phyloP scores from a whole-genome alignment of 1,140 invertebrate genomes.

The Spodoptera frugiperda region DNA sequence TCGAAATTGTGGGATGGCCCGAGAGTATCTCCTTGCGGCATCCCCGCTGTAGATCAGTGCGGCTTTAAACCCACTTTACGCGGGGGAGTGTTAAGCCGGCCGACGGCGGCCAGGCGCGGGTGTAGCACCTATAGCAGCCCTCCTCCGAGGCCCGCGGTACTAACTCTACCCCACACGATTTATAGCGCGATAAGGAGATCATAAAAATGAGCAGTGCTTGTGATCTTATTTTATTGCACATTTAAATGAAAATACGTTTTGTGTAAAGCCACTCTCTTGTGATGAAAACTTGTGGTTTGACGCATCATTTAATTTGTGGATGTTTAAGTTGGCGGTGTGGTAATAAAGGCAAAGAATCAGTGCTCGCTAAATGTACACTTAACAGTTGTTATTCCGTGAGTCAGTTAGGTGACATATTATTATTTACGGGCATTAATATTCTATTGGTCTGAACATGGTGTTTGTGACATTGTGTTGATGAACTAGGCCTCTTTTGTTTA shows the following conservation, averaged over 20 bases:
- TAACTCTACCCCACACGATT: constrained; percentile 18
- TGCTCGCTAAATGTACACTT: too few species aligned
- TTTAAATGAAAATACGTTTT: constrained; percentile 30
- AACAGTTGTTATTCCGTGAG: too few species aligned
- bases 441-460: too few species aligned
- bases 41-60: constrained; percentile 11
- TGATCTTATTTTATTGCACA: constrained; percentile 19
- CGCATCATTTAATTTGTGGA: neutral
- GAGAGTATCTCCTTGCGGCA: too few species aligned
- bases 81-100: constrained; percentile 10
- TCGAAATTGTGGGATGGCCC: too few species aligned
- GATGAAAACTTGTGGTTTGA: constrained; percentile 17
- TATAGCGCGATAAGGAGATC: constrained; percentile 38
- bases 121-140: neutral
- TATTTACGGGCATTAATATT: too few species aligned
- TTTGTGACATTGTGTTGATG: too few species aligned
- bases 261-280: neutral
- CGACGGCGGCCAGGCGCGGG: neutral
- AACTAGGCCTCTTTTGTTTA: too few species aligned
- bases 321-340: neutral
- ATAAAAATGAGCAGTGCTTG: constrained; percentile 25
- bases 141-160: neutral
- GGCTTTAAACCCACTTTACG: constrained; percentile 23
- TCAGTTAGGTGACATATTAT: too few species aligned
- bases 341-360: too few species aligned